These are phyloP conservation scores for Okapia johnstoni DNA, from an alignment of 2,113 vertebrate genomes.

Conservation along the genomic window DNA sequence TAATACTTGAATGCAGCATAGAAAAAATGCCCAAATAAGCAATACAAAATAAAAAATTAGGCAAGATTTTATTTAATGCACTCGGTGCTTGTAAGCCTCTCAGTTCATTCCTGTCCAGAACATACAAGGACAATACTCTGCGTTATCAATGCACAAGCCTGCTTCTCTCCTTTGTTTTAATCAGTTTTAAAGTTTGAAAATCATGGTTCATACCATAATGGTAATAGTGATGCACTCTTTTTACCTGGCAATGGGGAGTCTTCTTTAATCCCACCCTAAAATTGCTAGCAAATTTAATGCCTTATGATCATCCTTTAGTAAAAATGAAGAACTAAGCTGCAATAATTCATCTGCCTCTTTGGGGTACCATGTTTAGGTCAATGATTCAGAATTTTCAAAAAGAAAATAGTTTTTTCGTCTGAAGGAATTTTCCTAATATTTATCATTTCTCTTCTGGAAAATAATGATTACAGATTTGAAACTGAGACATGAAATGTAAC, in stretches of 20 bases:
- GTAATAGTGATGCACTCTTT: not conserved
- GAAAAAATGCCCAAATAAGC: not conserved
- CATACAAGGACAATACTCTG: not conserved
- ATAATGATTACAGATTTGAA: not conserved
- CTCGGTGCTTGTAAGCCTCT: not conserved
- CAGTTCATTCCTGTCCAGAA: not conserved
- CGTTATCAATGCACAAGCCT: no score
- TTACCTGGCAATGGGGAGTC: not conserved
- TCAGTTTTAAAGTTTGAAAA: not conserved
- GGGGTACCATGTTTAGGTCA: not conserved
- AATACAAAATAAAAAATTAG: not conserved
- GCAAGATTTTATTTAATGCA: not conserved
- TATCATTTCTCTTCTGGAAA: slow-evolving; percentile 19
- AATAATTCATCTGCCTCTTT: not conserved
- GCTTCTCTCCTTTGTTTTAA: not conserved
- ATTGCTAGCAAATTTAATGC: not conserved
- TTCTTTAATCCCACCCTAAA: not conserved
- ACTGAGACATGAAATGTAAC: not conserved
- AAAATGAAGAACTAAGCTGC: not conserved
- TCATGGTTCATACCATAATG: not conserved
- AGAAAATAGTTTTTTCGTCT: not conserved
- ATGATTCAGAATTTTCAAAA: not conserved
- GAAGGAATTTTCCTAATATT: not conserved
- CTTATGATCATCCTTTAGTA: not conserved
- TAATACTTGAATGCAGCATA: not conserved